Evolutionary conservation across 2,113 vertebrate species (phyloP).

Genomic region (Rhinolophus ferrumequinum): DNA sequence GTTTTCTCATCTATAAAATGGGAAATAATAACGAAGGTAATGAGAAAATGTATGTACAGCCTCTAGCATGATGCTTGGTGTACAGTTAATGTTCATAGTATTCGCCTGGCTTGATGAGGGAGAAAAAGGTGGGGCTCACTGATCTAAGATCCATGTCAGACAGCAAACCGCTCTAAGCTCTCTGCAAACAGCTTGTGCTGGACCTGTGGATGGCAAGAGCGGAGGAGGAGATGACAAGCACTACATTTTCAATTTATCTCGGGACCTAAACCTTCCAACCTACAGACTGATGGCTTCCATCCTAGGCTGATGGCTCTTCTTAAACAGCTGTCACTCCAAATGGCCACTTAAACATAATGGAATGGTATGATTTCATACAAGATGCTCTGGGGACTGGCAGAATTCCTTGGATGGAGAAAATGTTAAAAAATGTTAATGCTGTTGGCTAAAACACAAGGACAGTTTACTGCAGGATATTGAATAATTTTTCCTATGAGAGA

Average conservation of each 20-base stretch:
- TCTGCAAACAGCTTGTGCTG: not conserved
- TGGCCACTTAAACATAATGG: slow-evolving; percentile 16
- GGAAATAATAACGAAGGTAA: not conserved
- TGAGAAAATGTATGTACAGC: not conserved
- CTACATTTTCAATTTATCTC: not conserved
- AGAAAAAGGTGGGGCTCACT: not conserved
- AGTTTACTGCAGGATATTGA: not conserved
- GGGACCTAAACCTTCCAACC: not conserved
- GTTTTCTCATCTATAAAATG: not conserved
- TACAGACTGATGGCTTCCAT: too few species aligned
- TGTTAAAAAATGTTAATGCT: not conserved
- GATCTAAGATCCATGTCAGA: not conserved
- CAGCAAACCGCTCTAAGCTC: not conserved
- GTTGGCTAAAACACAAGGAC: slow-evolving; percentile 32
- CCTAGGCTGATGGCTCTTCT: not conserved
- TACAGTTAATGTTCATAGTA: not conserved
- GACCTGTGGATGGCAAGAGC: too few species aligned
- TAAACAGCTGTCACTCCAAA: slow-evolving; percentile 10
- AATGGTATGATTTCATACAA: slow-evolving; percentile 4
- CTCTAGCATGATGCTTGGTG: too few species aligned
- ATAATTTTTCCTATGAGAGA: not conserved
- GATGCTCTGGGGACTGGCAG: not conserved
- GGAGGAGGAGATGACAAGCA: not conserved
- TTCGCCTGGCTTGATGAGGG: not conserved
- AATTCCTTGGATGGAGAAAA: slow-evolving; percentile 50